Evolutionary conservation across 1,140 invertebrate genomes (phyloP).

Genomic region (Lepidostoma basale): DNA sequence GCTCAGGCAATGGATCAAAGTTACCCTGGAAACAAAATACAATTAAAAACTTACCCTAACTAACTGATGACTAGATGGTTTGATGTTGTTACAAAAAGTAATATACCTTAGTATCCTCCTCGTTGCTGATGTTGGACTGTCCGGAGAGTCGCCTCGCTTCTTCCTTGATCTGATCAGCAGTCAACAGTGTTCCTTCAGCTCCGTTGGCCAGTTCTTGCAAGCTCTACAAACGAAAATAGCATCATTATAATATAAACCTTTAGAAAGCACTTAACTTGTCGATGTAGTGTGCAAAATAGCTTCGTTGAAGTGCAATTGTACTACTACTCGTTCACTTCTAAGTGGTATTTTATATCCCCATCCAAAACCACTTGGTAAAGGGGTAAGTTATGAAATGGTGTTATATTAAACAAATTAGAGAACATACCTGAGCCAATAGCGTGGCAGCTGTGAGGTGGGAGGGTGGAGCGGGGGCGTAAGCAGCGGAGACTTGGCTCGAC

Average conservation of each 20-base stretch:
- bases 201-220: conserved; percentile 43
- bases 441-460: conserved; percentile 62
- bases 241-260: too few relatives aligned
- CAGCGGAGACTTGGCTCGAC: conserved; percentile 71
- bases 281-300: too few relatives aligned
- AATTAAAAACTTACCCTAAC: too few relatives aligned
- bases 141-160: conserved; percentile 63
- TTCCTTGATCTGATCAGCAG: conserved; percentile 67
- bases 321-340: too few relatives aligned
- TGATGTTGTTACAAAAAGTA: not conserved
- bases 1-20: conserved; percentile 25
- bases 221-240: conserved; percentile 16
- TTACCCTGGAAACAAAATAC: conserved; percentile 29
- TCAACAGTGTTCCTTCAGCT: conserved; percentile 54
- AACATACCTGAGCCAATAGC: conserved; percentile 38
- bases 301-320: too few relatives aligned
- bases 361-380: too few relatives aligned
- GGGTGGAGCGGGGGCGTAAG: conserved; percentile 60
- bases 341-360: too few relatives aligned
- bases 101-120: conserved; percentile 45
- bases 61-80: not conserved
- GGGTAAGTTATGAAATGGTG: too few relatives aligned
- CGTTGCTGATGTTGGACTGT: conserved; percentile 59
- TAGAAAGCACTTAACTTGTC: too few relatives aligned
- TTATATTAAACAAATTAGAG: not conserved